Evolutionary conservation across 30 jellyfish, hydroid and myxozoan species (phyloP).

Genomic region (Aurelia aurita): DNA sequence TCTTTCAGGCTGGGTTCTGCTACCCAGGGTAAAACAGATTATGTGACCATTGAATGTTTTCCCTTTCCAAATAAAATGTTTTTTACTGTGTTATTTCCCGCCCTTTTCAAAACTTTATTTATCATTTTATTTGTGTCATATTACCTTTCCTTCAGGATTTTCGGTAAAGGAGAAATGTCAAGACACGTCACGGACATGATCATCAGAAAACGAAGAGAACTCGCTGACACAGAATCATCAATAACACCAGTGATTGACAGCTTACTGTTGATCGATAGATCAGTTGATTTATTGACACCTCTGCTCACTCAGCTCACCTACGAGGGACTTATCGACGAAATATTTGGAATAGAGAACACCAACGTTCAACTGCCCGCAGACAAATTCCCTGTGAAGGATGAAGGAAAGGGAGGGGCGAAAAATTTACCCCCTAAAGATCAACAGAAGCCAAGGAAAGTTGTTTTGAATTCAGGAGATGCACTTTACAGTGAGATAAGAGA

Average conservation of each 20-base stretch:
- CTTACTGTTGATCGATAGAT: slow-evolving; percentile 87
- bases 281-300: slow-evolving; percentile 93
- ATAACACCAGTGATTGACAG: slow-evolving; percentile 93
- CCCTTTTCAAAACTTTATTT: too few species aligned
- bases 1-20: too few species aligned
- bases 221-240: slow-evolving; percentile 89
- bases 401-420: slow-evolving; percentile 43
- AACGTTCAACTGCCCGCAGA: slow-evolving; percentile 90
- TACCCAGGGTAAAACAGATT: too few species aligned
- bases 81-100: too few species aligned
- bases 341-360: slow-evolving; percentile 85
- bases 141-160: slow-evolving; percentile 20
- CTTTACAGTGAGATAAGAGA: slow-evolving; percentile 88
- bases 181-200: slow-evolving; percentile 93
- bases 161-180: slow-evolving; percentile 84
- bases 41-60: too few species aligned
- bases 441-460: slow-evolving; percentile 80
- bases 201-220: slow-evolving; percentile 90
- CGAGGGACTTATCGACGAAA: slow-evolving; percentile 96
- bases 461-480: slow-evolving; percentile 85
- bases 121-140: too few species aligned
- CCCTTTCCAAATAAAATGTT: too few species aligned
- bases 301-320: slow-evolving; percentile 92
- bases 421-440: slow-evolving; percentile 45
- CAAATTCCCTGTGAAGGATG: slow-evolving; percentile 84